phyloP scores from a whole-genome alignment of 2,797 vertebrate species.

The Heliangelus exortis region DNA sequence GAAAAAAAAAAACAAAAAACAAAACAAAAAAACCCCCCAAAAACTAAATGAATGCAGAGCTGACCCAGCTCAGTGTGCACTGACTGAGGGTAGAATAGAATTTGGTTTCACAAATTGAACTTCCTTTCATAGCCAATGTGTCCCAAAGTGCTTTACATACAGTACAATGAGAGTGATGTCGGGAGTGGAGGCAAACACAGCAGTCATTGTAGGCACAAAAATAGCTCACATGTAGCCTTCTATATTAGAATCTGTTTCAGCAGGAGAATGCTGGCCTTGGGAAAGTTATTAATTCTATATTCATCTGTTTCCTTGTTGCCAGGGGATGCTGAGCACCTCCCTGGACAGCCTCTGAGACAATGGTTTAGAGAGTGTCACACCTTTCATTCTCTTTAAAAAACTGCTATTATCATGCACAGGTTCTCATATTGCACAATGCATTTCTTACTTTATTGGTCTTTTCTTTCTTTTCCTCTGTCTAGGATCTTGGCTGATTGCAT shows the following conservation, averaged over 20 bases:
- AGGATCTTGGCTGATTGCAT: background rate
- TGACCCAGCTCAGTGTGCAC: conserved; percentile 40
- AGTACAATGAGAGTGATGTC: conserved; percentile 45
- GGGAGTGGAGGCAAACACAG: conserved; percentile 39
- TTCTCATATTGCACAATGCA: background rate
- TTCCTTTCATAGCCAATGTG: conserved; percentile 51
- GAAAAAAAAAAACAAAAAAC: too few relatives aligned
- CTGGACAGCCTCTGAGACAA: background rate
- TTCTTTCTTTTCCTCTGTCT: background rate
- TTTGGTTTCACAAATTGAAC: conserved; percentile 65
- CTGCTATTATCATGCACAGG: background rate
- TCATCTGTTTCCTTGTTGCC: conserved; percentile 12
- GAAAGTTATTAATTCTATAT: conserved; percentile 8
- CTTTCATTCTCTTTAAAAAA: background rate
- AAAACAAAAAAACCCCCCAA: background rate
- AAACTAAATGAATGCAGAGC: background rate
- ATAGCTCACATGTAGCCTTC: conserved; percentile 52
- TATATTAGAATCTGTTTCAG: conserved; percentile 55
- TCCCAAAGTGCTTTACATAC: conserved; percentile 68
- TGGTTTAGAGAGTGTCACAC: background rate
- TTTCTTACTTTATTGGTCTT: background rate
- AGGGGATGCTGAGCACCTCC: background rate
- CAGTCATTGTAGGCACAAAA: conserved; percentile 56
- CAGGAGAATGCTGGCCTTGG: conserved; percentile 16
- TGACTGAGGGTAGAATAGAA: conserved; percentile 44